A percentile compares a stretch with the other conserved stretches of the same genome.
These are phyloP conservation scores for Plagiodera versicolora DNA, from an alignment of 2,888 invertebrate genomes.

Conservation along the genomic window DNA sequence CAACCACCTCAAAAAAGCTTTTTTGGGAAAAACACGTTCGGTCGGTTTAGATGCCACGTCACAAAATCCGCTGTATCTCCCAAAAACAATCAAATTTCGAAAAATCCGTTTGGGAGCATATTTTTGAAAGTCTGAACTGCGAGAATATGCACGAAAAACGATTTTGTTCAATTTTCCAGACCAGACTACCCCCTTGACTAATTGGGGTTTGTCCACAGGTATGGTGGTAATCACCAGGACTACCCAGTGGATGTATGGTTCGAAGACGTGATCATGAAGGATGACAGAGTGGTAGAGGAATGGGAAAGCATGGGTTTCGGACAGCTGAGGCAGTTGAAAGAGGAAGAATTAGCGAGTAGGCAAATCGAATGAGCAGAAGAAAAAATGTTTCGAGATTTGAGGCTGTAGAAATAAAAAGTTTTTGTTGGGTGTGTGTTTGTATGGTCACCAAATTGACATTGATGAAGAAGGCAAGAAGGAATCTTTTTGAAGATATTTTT, in stretches of 20 bases:
- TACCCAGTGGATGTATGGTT: conserved; percentile 31
- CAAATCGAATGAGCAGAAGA: background rate
- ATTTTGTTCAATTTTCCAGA: too few relatives aligned
- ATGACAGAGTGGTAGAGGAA: conserved; percentile 63
- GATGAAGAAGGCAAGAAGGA: background rate
- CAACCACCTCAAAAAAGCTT: too few relatives aligned
- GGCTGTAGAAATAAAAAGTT: background rate
- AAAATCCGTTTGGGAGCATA: too few relatives aligned
- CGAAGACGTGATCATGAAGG: conserved; percentile 51
- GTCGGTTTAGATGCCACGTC: too few relatives aligned
- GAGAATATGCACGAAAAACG: too few relatives aligned
- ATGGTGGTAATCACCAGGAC: conserved; percentile 57
- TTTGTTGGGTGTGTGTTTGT: background rate
- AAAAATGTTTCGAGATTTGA: background rate
- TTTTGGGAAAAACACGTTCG: too few relatives aligned
- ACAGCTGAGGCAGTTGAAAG: conserved; percentile 12
- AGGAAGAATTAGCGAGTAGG: conserved; percentile 1
- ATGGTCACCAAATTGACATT: background rate
- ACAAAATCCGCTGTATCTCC: too few relatives aligned
- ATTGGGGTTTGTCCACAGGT: too few relatives aligned
- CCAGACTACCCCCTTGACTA: too few relatives aligned
- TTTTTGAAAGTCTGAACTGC: too few relatives aligned
- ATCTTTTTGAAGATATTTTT: too few relatives aligned
- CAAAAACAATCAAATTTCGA: too few relatives aligned
- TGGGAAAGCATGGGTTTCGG: conserved; percentile 61